Evolutionary conservation across 64 coral and sea anemone genomes (phyloP), one percentile per base, ranked within the genome.

Genomic region (Acropora yongei): DNA sequence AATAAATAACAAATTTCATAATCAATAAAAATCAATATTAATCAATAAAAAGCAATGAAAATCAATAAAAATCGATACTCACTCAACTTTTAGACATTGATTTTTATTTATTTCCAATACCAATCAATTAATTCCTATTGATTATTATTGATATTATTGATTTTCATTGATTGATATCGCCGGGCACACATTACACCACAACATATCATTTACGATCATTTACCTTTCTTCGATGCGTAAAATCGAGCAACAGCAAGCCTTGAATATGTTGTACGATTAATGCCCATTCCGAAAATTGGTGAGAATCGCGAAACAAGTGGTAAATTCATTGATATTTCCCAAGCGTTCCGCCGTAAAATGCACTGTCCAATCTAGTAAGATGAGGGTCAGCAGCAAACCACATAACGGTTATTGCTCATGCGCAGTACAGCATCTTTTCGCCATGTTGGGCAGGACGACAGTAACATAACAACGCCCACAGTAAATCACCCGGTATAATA

Each of bases 191-290:
- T 61, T 6, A 80, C 2, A 11, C 2, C 80, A 9, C 4, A 13
- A 90, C 50, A 1, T 77, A 1, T 55, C 3, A 49, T 9, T 48
- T 30, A n/a, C 17, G 8, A 49, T 8, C 8, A 47, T 74, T 86
- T 55, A 97, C 95, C 95, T 97, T 97, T 97, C 84, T 97, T 97
- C 48, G 84, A 77, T 48, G 95, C 91, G 83, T 91, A 94, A 55
- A 90, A 97, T 72, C 95, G 92, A 69, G 76, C 50, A 18, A 76
- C 57, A 17, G 83, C 9, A 17, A 88, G 79, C 41, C 95, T 94
- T 75, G 61, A 18, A 84, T 44, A 87, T 6, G 77, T 76, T 63
- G 83, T 91, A 50, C 90, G 77, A n/a, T 74, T 79, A 39, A 45
- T 30, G 86, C 17, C 17, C 73, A 55, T 39, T 18, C 73, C 44